A percentile compares a stretch with the other conserved stretches of the same genome.
These are phyloP conservation scores for Drosophila nebulosa DNA, from an alignment of 1,140 invertebrate genomes.

Conservation along the genomic window DNA sequence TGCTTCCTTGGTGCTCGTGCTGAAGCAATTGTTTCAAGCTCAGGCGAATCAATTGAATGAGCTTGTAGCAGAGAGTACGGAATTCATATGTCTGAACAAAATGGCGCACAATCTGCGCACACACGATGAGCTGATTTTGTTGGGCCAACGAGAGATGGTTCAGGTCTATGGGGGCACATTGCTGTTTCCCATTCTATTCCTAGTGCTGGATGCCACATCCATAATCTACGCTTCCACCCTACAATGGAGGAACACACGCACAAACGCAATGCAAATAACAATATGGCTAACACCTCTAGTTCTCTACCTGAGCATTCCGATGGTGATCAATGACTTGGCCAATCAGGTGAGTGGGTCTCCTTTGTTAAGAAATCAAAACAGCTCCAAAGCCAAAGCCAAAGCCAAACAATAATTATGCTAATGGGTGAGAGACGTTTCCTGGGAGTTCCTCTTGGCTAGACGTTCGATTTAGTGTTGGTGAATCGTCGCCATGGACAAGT, in stretches of 20 bases:
- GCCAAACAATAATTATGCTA: slow-evolving; percentile 22
- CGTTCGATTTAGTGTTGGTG: slow-evolving; percentile 3
- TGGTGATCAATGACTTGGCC: slow-evolving; percentile 5
- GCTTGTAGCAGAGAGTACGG: background rate
- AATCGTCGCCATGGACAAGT: slow-evolving; percentile 25
- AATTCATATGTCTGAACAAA: background rate
- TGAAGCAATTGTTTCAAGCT: slow-evolving; percentile 5
- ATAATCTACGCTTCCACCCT: background rate
- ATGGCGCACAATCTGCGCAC: background rate
- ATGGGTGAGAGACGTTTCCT: background rate
- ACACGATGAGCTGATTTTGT: slow-evolving; percentile 35
- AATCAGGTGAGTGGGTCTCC: background rate
- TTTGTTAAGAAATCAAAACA: background rate
- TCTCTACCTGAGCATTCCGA: background rate
- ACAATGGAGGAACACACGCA: background rate
- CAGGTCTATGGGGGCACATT: slow-evolving; percentile 37
- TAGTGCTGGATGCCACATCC: slow-evolving; percentile 4
- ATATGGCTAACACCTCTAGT: slow-evolving; percentile 34
- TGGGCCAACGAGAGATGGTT: slow-evolving; percentile 33
- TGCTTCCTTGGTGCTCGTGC: slow-evolving; percentile 17
- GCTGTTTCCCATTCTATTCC: slow-evolving; percentile 38
- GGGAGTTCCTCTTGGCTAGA: background rate
- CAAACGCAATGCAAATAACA: background rate
- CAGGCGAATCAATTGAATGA: slow-evolving; percentile 15
- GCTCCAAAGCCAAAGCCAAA: no score